Evolutionary conservation across 2,888 invertebrate genomes (phyloP), one percentile per base, ranked within the genome.

Genomic region (Aplocera efformata): DNA sequence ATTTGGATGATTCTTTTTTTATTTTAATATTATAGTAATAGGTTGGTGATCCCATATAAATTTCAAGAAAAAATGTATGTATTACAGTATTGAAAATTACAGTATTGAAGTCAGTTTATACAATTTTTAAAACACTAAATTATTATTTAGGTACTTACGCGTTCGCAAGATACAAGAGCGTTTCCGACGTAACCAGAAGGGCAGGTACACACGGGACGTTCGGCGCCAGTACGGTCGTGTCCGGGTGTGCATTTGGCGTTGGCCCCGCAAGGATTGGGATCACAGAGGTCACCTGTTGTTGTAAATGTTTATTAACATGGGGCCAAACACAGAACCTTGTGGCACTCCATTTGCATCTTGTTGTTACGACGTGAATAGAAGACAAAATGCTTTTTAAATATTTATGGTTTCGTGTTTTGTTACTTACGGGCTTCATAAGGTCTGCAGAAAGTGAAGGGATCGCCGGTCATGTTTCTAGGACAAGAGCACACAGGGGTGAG

Each of bases 201-300:
- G 65, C 96, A 96, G 6, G 94, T 95, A 70, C 96, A 96, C 28
- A 96, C 96, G 4, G 96, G 96, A 3, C 96, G 90, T 63, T 96
- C 95, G 37, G 92, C 92, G 27, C 94, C 94, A 4, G 92, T 92
- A 45, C 92, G 92, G 72, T 96, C 96, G 67, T 94, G 93, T 1
- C 96, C 96, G 0, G 96, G 95, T 9, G 92, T 92, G 64, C 96
- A 96, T 46, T 92, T 90, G 1, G 94, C 94, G 63, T 94, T 92
- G 7, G 81, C 80, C 25, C 96, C 96, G 56, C 96, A 96, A n/a
- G 96, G 96, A 81, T 96, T 96, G 0, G 96, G 96, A 53, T 92
- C 91, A 69, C 96, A 96, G 2, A 96, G 90, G 66, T 96, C 96
- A 67, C 91, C 96, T 94, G 46, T 5, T 1, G 28, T 7, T 32